These are phyloP conservation scores for Mormyrus hasselquistii DNA, from an alignment of 2,797 vertebrate species.

Conservation along the genomic window DNA sequence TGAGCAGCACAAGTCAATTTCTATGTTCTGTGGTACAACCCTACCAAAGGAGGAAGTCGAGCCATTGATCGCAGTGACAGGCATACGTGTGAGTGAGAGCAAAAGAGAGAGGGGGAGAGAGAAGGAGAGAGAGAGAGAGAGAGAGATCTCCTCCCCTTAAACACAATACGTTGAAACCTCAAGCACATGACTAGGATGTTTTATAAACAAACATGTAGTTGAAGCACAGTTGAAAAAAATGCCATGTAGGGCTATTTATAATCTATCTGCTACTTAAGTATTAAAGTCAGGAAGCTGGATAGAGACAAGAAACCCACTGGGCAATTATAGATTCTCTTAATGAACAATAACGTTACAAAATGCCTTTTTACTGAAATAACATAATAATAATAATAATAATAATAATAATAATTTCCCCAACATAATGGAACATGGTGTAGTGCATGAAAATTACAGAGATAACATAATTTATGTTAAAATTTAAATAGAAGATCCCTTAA, in stretches of 20 bases:
- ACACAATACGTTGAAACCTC: constrained; percentile 14
- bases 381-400: neutral
- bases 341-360: neutral
- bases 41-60: constrained; percentile 81
- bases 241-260: constrained; percentile 21
- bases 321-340: neutral
- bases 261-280: constrained; percentile 25
- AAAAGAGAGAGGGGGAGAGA: constrained; percentile 5
- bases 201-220: constrained; percentile 22
- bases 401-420: neutral
- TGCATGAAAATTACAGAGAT: neutral
- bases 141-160: constrained; percentile 21
- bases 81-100: constrained; percentile 21
- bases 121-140: constrained; percentile 5
- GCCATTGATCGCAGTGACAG: constrained; percentile 69
- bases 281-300: neutral
- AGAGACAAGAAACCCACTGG: neutral
- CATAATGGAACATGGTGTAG: neutral
- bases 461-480: neutral
- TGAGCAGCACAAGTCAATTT: constrained; percentile 60
- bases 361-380: neutral
- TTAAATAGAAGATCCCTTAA: neutral
- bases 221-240: constrained; percentile 20
- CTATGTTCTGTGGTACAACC: constrained; percentile 57
- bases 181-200: constrained; percentile 23